phyloP scores from a whole-genome alignment of 2,113 vertebrate genomes.

The Eira barbara region DNA sequence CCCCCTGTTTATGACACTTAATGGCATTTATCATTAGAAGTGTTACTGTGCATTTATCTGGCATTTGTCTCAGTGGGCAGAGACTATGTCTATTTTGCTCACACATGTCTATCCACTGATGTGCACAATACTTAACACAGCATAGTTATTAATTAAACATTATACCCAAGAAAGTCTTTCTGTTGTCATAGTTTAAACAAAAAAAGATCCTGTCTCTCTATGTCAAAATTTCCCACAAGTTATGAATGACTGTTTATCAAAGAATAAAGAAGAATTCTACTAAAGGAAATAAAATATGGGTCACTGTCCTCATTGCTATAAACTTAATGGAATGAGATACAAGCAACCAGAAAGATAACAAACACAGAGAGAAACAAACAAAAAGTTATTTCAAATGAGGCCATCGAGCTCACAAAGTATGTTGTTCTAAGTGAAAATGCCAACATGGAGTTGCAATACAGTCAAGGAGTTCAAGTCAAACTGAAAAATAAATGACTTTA shows the following conservation, averaged over 20 bases:
- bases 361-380: conserved; percentile 62
- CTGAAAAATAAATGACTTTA: conserved; percentile 67
- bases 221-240: conserved; percentile 57
- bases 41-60: background rate
- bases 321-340: conserved; percentile 58
- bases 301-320: conserved; percentile 58
- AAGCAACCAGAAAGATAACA: conserved; percentile 47
- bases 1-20: background rate
- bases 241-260: conserved; percentile 61
- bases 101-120: background rate
- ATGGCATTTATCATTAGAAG: background rate
- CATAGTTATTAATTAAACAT: background rate
- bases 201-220: background rate
- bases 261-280: conserved; percentile 52
- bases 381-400: conserved; percentile 51
- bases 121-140: background rate
- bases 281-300: conserved; percentile 60
- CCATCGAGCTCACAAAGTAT: conserved; percentile 59
- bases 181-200: conserved; percentile 28
- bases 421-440: conserved; percentile 63
- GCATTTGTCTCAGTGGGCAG: background rate
- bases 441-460: conserved; percentile 38
- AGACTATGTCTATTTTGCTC: background rate
- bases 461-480: conserved; percentile 68
- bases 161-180: background rate